Evolutionary conservation across 2,888 invertebrate genomes (phyloP), one percentile per base, ranked within the genome.

Genomic region (Lasioglossum vierecki): DNA sequence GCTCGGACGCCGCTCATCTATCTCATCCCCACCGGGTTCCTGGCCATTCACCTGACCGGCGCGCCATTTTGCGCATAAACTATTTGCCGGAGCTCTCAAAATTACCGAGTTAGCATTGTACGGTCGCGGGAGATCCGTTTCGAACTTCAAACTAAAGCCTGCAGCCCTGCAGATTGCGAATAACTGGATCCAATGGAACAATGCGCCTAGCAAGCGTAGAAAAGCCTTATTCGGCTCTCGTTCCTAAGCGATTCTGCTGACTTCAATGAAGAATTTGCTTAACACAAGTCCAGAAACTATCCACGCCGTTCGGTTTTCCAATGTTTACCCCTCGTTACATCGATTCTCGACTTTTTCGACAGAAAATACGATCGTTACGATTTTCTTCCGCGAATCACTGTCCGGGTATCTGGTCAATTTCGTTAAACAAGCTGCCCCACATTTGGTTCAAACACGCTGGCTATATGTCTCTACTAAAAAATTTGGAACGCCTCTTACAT

Each of bases 71-170:
- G 85, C 82, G 84, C 86, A 76, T 86, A 86, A 89, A 91, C 90
- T 90, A 89, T 91, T 91, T 90, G 90, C 88, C 75, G 46, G 83
- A 81, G 68, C 79, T 88, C 89, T 86, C 89, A 90, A 92, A 92
- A 92, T 92, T 89, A 91, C 91, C 89, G 86, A 88, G 89, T 82
- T 87, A 90, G 90, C 90, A 88, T 92, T 90, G 88, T 88, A 86
- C 76, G 79, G 66, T 68, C 81, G 79, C 35, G 76, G 46, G 82
- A 82, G 82, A 89, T 89, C 89, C 82, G 84, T 87, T 84, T 85
- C 74, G 78, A 87, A 90, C 85, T 90, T 90, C 84, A 85, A 90
- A 88, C 86, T 85, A 82, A 84, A 86, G 79, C 84, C 84, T 80
- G 88, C 80, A 76, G 79, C 82, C 74, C 70, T 82, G 86, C 86